phyloP scores from a whole-genome alignment of 2,113 vertebrate species.

The Eurypyga helias region DNA sequence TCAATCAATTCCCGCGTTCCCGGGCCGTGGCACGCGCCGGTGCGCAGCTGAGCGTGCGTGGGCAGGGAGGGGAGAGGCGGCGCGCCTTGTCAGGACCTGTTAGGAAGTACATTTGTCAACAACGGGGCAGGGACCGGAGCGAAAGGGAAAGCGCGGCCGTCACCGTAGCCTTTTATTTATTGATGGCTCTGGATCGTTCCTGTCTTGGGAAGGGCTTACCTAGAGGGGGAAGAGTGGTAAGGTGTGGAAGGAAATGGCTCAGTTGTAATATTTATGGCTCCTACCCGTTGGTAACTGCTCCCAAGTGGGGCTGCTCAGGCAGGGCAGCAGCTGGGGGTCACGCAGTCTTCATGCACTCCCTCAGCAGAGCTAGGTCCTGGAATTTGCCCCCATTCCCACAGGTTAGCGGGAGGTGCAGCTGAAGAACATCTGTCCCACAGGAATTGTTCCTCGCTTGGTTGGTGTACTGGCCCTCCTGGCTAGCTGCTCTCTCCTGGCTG shows the following conservation, averaged over 20 bases:
- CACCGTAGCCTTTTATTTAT: neutral
- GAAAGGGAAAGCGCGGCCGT: neutral
- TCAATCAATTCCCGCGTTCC: constrained; percentile 78
- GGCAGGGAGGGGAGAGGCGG: neutral
- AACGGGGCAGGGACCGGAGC: neutral
- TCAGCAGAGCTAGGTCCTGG: neutral
- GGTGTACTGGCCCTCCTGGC: neutral
- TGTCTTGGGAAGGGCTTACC: neutral
- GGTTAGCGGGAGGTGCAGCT: neutral
- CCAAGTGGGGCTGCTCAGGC: neutral
- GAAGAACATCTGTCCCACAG: neutral
- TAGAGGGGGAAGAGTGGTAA: neutral
- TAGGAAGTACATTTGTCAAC: constrained; percentile 69
- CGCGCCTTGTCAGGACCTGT: constrained; percentile 31
- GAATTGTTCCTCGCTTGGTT: accelerated
- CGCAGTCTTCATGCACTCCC: neutral
- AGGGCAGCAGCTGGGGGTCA: accelerated
- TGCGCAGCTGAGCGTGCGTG: constrained; percentile 10
- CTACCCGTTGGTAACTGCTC: neutral
- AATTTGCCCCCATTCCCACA: neutral
- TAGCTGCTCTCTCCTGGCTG: neutral
- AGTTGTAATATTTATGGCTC: neutral
- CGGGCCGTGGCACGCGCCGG: neutral
- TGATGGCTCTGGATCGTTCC: neutral
- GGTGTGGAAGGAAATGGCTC: neutral